phyloP scores from a whole-genome alignment of 2,113 vertebrate species.

The Myanophis thanlyinensis region DNA sequence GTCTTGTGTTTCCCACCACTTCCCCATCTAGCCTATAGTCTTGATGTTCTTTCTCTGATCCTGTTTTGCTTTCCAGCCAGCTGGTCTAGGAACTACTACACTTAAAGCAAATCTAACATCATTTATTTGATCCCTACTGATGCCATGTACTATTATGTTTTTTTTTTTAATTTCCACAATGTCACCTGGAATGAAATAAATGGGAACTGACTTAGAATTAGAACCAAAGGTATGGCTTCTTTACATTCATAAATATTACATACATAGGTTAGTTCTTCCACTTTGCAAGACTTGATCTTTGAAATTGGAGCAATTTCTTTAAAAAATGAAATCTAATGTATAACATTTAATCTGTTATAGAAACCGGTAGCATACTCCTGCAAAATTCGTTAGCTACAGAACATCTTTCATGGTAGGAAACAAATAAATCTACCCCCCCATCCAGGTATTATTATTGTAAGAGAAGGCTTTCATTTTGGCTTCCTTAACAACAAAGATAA shows the following conservation, averaged over 20 bases:
- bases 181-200: background rate
- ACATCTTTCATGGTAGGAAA: background rate
- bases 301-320: fast-evolving
- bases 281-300: slow-evolving; percentile 6
- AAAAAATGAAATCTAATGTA: background rate
- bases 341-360: background rate
- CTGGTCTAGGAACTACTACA: background rate
- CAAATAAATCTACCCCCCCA: background rate
- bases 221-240: background rate
- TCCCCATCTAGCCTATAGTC: background rate
- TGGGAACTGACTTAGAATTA: background rate
- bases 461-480: background rate
- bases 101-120: background rate
- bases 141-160: background rate
- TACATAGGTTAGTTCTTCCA: background rate
- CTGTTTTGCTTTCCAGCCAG: background rate
- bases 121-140: background rate
- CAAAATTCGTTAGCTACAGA: background rate
- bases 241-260: background rate
- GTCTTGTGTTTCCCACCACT: background rate
- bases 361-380: background rate
- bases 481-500: slow-evolving; percentile 28
- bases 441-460: background rate
- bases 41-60: background rate
- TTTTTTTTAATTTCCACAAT: background rate